Base-by-base conservation (phyloP, 2,888 invertebrate genomes). In the Conops quadrifasciatus region DNA sequence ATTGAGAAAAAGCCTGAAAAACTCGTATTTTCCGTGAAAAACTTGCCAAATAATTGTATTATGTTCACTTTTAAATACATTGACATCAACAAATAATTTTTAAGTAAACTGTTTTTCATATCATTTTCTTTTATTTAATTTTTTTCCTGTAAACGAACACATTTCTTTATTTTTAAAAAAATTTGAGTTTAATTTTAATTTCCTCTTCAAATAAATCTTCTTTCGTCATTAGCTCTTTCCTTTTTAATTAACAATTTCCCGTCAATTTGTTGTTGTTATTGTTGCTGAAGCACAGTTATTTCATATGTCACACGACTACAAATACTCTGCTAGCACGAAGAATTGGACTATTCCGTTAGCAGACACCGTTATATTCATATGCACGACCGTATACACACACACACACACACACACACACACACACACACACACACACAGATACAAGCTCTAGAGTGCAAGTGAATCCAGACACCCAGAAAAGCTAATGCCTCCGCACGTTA, bases 241-340 rank as follows among this genome's bases (percentile, higher is more conserved):
- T 16, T 30, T 45, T 45, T 58, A 43, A 47, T 67, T 58, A 45
- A 21, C n/a, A 49, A 26, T 45, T 67, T 59, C 58, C 45, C 53
- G 67, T 26, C 43, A 56, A 43, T 67, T 65, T 67, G 28, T 51
- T 64, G 53, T 66, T 62, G 21, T 62, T 62, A 19, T 21, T 58
- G 28, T 26, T 58, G 58, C 58, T 21, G 16, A 21, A 24, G 28
- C 28, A 58, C 2, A 16, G 28, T 28, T 53, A 19, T 21, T 53
- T 58, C 28, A 26, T 73, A 67, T 73, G 70, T 70, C 71, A 62
- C 53, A 71, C 67, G 13, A 66, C n/a, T 36, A 36, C 67, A 15
- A 66, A 24, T 36, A 36, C 36, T 36, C 36, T 36, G 9, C 9
- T n/a, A n/a, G n/a, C n/a, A n/a, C n/a, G n/a, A n/a, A n/a, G n/a